Evolutionary conservation across 2,113 vertebrate species (phyloP).

Genomic region (Neopipo cinnamomea): DNA sequence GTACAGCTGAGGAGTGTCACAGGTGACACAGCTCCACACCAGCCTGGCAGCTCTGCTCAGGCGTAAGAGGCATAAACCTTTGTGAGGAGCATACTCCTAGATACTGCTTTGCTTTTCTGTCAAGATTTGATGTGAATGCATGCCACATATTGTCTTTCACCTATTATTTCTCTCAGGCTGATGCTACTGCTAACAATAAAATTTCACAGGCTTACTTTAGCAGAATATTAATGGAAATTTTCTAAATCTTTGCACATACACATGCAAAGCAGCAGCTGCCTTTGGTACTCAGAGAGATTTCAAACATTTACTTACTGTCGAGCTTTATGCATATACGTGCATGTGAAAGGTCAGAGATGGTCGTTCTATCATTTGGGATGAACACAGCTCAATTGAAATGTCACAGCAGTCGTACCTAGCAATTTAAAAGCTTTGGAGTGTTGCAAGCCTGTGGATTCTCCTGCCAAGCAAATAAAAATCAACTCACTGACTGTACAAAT

Average conservation of each 20-base stretch:
- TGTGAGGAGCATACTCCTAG: not conserved
- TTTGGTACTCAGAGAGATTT: conserved; percentile 35
- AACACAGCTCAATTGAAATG: conserved; percentile 61
- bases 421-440: conserved; percentile 61
- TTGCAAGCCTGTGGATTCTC: conserved; percentile 47
- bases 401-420: conserved; percentile 56
- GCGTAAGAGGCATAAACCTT: not conserved
- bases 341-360: conserved; percentile 59
- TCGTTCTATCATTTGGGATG: conserved; percentile 51
- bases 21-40: not conserved
- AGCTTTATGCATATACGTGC: not conserved
- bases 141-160: conserved; percentile 28
- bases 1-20: not conserved
- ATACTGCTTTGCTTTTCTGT: not conserved
- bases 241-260: conserved; percentile 27
- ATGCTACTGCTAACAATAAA: conserved; percentile 24
- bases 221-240: conserved; percentile 60
- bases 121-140: not conserved
- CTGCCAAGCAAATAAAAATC: conserved; percentile 64
- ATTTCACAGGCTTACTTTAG: conserved; percentile 23
- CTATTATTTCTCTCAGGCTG: conserved; percentile 25
- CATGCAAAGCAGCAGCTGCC: conserved; percentile 7
- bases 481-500: conserved; percentile 53
- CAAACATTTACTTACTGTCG: conserved; percentile 53
- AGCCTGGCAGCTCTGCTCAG: not conserved